Percentiles rank a stretch among this genome's conserved stretches.
Evolutionary conservation across 2,113 vertebrate species (phyloP).

Genomic region (Rhea americana): DNA sequence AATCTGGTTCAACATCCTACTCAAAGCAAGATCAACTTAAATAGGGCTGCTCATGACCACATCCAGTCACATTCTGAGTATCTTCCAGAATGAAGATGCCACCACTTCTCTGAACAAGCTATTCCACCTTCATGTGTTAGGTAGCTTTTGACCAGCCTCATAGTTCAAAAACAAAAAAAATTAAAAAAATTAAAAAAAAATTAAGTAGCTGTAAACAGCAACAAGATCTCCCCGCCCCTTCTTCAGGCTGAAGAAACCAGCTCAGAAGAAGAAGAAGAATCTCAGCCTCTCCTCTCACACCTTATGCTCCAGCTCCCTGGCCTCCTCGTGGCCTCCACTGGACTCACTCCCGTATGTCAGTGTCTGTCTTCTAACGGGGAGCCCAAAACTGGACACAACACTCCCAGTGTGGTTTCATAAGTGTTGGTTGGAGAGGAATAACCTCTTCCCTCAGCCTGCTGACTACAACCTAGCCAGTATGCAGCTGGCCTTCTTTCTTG

Average conservation of each 20-base stretch:
- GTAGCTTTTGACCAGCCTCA: neutral
- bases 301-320: neutral
- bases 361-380: neutral
- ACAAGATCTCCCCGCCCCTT: neutral
- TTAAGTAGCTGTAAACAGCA: neutral
- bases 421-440: neutral
- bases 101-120: neutral
- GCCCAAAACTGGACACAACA: neutral
- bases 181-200: too few species aligned
- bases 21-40: neutral
- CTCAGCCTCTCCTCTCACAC: neutral
- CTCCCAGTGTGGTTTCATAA: accelerated
- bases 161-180: neutral
- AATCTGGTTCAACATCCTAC: neutral
- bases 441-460: neutral
- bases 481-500: neutral
- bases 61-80: neutral
- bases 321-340: neutral
- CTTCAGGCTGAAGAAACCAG: neutral
- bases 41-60: neutral
- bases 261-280: too few species aligned
- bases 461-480: neutral
- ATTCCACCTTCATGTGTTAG: neutral
- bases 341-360: neutral
- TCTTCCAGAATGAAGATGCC: neutral